Percentiles rank a stretch among this genome's conserved stretches.
These are phyloP conservation scores for Brienomyrus longianalis DNA, from an alignment of 2,113 vertebrate genomes.

Conservation along the genomic window DNA sequence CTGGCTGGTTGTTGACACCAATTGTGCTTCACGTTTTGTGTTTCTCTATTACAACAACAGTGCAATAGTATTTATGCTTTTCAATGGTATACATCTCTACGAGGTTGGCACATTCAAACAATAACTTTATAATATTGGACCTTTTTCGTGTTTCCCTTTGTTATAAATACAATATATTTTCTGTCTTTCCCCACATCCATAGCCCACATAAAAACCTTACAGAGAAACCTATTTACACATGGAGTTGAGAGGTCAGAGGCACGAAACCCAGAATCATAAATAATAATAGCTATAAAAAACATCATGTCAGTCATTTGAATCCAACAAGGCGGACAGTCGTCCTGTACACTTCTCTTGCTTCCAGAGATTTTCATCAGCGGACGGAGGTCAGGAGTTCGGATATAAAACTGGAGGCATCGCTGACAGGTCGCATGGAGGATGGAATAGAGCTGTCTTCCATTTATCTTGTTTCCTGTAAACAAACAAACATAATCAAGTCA, in stretches of 20 bases:
- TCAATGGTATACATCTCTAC: constrained; percentile 59
- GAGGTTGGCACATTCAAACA: constrained; percentile 73
- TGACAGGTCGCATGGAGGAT: constrained; percentile 14
- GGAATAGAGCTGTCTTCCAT: constrained; percentile 16
- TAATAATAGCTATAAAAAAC: constrained; percentile 51
- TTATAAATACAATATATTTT: constrained; percentile 74
- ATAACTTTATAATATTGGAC: constrained; percentile 53
- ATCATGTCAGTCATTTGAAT: constrained; percentile 44
- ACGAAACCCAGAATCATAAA: constrained; percentile 55
- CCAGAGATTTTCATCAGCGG: constrained; percentile 32
- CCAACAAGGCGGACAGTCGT: constrained; percentile 35
- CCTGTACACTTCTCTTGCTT: constrained; percentile 22
- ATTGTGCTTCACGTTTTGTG: constrained; percentile 68
- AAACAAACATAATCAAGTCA: constrained; percentile 15
- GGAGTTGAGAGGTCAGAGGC: constrained; percentile 35
- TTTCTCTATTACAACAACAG: constrained; percentile 61
- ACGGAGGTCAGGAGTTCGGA: neutral
- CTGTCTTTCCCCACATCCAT: constrained; percentile 58
- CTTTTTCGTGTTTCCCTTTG: constrained; percentile 43
- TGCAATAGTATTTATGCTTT: constrained; percentile 62
- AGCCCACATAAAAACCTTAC: constrained; percentile 58
- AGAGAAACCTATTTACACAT: constrained; percentile 66
- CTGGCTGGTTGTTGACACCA: constrained; percentile 38
- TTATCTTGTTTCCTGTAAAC: constrained; percentile 67
- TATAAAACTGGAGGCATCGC: constrained; percentile 34